These are phyloP conservation scores for Mobula hypostoma DNA, from an alignment of 2,113 vertebrate species.

Conservation along the genomic window DNA sequence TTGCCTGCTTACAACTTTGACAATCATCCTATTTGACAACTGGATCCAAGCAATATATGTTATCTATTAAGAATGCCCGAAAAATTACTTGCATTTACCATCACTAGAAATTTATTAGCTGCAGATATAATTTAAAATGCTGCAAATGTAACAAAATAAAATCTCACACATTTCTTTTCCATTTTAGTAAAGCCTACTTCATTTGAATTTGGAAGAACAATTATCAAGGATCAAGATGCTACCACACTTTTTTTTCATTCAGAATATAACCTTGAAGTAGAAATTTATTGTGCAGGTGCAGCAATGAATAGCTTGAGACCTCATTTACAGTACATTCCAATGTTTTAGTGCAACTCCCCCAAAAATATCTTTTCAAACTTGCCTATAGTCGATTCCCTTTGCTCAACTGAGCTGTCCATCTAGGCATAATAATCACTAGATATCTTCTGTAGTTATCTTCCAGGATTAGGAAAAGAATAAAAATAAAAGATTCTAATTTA, in stretches of 20 bases:
- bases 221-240: neutral
- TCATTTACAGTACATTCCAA: neutral
- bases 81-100: neutral
- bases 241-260: constrained; percentile 12
- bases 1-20: neutral
- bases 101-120: neutral
- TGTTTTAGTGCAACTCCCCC: too few relatives aligned
- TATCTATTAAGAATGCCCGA: neutral
- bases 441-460: neutral
- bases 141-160: neutral
- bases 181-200: neutral
- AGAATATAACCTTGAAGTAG: neutral
- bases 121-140: neutral
- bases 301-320: neutral
- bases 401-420: too few relatives aligned
- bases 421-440: neutral
- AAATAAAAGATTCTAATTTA: too few relatives aligned
- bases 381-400: too few relatives aligned
- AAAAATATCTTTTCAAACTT: too few relatives aligned
- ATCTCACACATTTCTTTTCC: neutral
- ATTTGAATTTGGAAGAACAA: neutral
- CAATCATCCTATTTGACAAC: neutral
- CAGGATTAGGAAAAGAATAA: neutral
- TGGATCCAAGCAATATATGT: neutral
- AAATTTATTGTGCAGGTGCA: neutral